Evolutionary conservation across 2,797 vertebrate species (phyloP).

Genomic region (Helicolenus hilgendorfi): DNA sequence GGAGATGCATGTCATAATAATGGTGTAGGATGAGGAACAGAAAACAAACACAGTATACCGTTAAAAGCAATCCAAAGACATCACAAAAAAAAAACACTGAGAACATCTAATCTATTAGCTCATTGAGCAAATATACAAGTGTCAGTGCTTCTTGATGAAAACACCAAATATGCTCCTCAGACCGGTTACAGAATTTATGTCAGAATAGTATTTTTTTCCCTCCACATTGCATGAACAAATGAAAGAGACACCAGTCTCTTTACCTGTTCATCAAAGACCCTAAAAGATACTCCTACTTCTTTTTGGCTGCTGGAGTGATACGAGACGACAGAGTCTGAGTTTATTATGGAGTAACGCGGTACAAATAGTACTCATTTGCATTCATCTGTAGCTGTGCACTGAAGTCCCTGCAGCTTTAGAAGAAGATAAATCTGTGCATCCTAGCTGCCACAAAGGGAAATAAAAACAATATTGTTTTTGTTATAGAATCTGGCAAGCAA

Average conservation of each 20-base stretch:
- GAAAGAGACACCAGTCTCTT: not conserved
- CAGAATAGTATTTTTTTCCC: not conserved
- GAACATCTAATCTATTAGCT: not conserved
- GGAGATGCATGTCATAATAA: not conserved
- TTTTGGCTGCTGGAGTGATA: not conserved
- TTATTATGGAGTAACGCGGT: not conserved
- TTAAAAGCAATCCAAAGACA: conserved; percentile 19
- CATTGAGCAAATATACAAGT: conserved; percentile 1
- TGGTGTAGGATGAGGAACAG: not conserved
- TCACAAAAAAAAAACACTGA: conserved; percentile 4
- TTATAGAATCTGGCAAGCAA: conserved; percentile 21
- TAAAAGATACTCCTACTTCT: not conserved
- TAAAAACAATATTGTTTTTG: conserved; percentile 13
- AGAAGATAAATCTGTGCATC: conserved; percentile 9
- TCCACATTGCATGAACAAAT: not conserved
- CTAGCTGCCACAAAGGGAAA: not conserved
- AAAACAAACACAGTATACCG: not conserved
- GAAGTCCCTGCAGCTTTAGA: conserved; percentile 16
- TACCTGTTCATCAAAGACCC: not conserved
- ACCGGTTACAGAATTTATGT: not conserved
- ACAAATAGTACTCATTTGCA: conserved; percentile 26
- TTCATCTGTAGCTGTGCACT: conserved; percentile 8
- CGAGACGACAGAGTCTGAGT: not conserved
- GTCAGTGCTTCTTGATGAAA: not conserved
- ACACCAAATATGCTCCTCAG: not conserved